Evolutionary conservation across 1,140 invertebrate species (phyloP).

Genomic region (Pemphigus obesinymphae): DNA sequence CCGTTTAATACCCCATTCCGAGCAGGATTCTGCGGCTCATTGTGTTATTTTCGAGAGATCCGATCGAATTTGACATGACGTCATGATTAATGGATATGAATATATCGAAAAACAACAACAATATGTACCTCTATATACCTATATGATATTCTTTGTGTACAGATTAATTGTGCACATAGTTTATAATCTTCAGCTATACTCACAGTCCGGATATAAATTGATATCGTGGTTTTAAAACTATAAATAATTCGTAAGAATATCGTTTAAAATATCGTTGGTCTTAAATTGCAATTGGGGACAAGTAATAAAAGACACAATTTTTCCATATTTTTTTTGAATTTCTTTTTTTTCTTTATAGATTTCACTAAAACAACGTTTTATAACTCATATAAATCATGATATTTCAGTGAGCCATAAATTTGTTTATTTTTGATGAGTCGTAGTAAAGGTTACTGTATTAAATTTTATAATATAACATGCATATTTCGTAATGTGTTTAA

Average conservation of each 20-base stretch:
- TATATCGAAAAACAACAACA: background rate
- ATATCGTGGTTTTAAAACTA: background rate
- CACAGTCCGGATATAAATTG: background rate
- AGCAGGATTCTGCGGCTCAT: background rate
- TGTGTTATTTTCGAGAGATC: background rate
- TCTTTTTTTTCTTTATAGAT: too few species aligned
- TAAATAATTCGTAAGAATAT: background rate
- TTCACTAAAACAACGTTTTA: too few species aligned
- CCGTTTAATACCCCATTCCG: background rate
- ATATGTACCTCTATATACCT: background rate
- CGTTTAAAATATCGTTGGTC: too few species aligned
- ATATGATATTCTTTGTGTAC: background rate
- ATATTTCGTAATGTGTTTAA: too few species aligned
- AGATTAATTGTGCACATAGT: background rate
- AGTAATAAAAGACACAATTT: too few species aligned
- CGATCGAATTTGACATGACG: background rate
- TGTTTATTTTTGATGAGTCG: too few species aligned
- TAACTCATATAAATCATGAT: too few species aligned
- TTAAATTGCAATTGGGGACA: too few species aligned
- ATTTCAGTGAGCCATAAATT: too few species aligned
- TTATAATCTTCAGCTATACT: background rate
- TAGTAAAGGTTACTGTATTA: too few species aligned
- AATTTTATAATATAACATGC: too few species aligned
- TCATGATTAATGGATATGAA: background rate
- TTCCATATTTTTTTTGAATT: too few species aligned